phyloP scores from a whole-genome alignment of 2,113 vertebrate genomes.

The Notiomystis cincta region DNA sequence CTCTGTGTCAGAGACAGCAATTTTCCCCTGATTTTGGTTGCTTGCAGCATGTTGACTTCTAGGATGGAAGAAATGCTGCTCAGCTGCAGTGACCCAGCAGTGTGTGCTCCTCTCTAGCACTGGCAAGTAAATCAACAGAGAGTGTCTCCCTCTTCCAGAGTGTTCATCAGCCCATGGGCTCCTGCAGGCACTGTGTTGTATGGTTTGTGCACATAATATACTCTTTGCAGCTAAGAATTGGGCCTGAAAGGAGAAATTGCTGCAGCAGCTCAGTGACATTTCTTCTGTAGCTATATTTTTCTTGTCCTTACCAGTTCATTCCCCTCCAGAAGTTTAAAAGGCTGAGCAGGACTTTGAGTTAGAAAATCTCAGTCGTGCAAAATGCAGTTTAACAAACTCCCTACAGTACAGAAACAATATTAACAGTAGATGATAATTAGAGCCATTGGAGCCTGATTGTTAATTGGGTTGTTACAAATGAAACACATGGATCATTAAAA shows the following conservation, averaged over 20 bases:
- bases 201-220: neutral
- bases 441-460: neutral
- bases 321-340: neutral
- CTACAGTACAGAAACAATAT: constrained; percentile 2
- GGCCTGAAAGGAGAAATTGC: neutral
- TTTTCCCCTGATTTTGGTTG: neutral
- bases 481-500: constrained; percentile 53
- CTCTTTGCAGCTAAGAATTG: neutral
- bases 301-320: neutral
- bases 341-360: neutral
- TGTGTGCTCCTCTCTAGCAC: neutral
- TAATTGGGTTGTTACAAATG: constrained; percentile 53
- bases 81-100: neutral
- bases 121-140: neutral
- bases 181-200: neutral
- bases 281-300: neutral
- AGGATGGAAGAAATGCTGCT: neutral
- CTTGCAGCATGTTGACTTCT: neutral
- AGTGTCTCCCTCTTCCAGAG: neutral
- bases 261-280: neutral
- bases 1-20: neutral
- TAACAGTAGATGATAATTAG: constrained; percentile 32
- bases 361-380: constrained; percentile 11
- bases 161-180: neutral
- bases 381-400: neutral